Conservation (phyloP, 2,888 invertebrate species). For the Rugalucina vietnamica region DNA sequence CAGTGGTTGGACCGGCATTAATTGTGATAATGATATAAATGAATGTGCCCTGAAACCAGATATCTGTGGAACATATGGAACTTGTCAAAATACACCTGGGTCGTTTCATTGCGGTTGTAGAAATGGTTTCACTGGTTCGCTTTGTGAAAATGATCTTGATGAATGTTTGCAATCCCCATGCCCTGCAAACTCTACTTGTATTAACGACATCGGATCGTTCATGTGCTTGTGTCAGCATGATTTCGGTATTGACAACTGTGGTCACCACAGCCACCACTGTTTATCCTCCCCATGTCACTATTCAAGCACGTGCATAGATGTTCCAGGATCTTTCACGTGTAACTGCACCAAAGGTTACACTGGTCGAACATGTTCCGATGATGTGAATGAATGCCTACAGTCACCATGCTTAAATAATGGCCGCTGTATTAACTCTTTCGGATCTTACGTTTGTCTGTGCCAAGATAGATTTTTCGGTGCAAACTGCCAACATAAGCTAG, state of each 20-base stretch:
- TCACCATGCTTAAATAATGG: constrained; percentile 86
- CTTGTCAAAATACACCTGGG: not conserved
- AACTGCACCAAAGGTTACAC: not conserved
- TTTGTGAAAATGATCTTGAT: not conserved
- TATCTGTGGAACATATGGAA: not conserved
- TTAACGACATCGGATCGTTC: not conserved
- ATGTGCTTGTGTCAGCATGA: not conserved
- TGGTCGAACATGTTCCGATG: not conserved
- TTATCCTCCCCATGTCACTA: too few species aligned
- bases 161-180: not conserved
- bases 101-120: not conserved
- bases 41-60: not conserved
- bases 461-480: too few species aligned
- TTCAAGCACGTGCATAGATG: not conserved
- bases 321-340: not conserved
- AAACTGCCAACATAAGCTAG: too few species aligned
- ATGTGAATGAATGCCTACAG: constrained; percentile 58
- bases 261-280: too few species aligned
- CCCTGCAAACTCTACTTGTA: not conserved
- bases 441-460: not conserved
- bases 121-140: not conserved
- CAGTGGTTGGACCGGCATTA: not conserved
- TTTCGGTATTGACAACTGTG: not conserved
- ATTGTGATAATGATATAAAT: not conserved
- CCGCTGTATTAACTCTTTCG: not conserved